These are phyloP conservation scores for Andricus curvator DNA, from an alignment of 2,888 invertebrate species.

Conservation along the genomic window DNA sequence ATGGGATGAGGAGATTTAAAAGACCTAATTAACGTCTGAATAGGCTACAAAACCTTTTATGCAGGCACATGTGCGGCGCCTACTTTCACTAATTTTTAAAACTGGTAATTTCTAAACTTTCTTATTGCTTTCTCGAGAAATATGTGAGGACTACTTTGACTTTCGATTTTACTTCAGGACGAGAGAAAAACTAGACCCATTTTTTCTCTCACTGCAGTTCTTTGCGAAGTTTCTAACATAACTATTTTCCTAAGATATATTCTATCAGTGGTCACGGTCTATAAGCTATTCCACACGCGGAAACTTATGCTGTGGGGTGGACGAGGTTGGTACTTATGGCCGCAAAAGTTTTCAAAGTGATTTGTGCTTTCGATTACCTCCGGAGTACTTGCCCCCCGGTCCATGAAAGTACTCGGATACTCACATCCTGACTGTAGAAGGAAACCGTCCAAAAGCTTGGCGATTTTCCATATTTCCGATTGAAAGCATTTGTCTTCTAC, in stretches of 20 bases:
- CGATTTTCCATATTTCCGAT: constrained; percentile 59
- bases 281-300: constrained; percentile 33
- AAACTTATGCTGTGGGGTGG: constrained; percentile 50
- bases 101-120: neutral
- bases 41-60: no score
- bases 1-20: no score
- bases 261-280: constrained; percentile 49
- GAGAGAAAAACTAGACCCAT: neutral
- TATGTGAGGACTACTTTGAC: neutral
- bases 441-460: constrained; percentile 55
- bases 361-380: constrained; percentile 56
- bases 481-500: constrained; percentile 58
- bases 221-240: neutral
- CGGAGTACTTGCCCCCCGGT: constrained; percentile 42
- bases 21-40: no score
- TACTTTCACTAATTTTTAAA: neutral
- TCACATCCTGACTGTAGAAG: constrained; percentile 42
- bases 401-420: constrained; percentile 24
- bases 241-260: constrained; percentile 46
- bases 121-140: neutral
- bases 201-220: neutral
- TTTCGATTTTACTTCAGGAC: neutral
- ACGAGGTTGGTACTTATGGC: constrained; percentile 56
- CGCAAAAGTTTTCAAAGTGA: constrained; percentile 54
- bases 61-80: no score